Percentiles rank a stretch among this genome's conserved stretches.
Conservation (phyloP, 2,888 invertebrate species). For the Agrypnus murinus region DNA sequence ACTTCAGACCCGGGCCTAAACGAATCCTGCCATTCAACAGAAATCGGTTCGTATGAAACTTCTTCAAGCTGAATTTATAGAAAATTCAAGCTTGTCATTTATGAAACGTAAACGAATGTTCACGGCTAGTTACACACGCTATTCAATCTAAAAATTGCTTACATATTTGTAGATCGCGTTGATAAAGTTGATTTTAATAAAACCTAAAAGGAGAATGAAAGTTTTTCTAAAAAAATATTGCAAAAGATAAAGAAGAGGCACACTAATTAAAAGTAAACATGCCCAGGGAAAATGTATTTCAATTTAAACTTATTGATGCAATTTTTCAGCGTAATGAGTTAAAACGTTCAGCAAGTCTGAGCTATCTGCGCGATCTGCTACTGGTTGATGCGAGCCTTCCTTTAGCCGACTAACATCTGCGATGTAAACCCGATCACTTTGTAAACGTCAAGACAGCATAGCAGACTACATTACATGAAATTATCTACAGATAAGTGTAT, state of each 20-base stretch:
- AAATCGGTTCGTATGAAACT: too few species aligned
- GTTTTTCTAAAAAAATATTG: conserved; percentile 1
- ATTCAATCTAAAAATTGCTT: conserved; percentile 27
- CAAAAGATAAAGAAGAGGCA: conserved; percentile 41
- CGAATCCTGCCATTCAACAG: too few species aligned
- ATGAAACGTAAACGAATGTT: not conserved
- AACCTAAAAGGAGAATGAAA: not conserved
- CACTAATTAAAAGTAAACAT: conserved; percentile 64
- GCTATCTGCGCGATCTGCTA: conserved; percentile 65
- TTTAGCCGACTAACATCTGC: conserved; percentile 57
- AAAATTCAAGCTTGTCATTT: not conserved
- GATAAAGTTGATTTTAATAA: not conserved
- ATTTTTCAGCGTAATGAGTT: conserved; percentile 67
- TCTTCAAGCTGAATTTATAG: too few species aligned
- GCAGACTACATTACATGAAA: conserved; percentile 65
- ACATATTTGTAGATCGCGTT: conserved; percentile 46
- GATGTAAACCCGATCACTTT: conserved; percentile 64
- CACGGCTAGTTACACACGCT: not conserved
- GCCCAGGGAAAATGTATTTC: conserved; percentile 63
- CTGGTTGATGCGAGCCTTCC: conserved; percentile 61
- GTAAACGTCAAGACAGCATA: conserved; percentile 66
- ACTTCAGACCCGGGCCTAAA: too few species aligned
- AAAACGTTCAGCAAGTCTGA: conserved; percentile 53
- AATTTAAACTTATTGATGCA: conserved; percentile 63
- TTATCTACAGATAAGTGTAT: conserved; percentile 55